Percentiles rank a stretch among this genome's conserved stretches.
phyloP scores from a whole-genome alignment of 2,113 vertebrate species.

The Sylvietta virens region DNA sequence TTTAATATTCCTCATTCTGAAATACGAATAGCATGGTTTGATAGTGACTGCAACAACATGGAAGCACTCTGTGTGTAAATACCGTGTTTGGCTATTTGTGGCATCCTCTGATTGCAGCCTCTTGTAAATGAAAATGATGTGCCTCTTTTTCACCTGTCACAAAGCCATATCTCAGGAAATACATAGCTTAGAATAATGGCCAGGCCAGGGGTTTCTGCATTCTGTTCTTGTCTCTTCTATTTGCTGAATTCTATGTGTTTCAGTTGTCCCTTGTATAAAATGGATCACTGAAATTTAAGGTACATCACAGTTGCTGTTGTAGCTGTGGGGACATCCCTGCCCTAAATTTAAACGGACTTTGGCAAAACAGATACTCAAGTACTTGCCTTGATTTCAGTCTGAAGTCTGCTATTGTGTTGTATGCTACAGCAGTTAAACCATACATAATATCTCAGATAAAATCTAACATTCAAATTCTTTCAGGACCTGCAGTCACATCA shows the following conservation, averaged over 20 bases:
- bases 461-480: not conserved
- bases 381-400: not conserved
- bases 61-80: not conserved
- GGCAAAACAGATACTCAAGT: not conserved
- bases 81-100: accelerated
- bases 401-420: not conserved
- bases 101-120: not conserved
- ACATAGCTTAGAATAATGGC: not conserved
- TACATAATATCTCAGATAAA: not conserved
- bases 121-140: not conserved
- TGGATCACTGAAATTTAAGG: not conserved
- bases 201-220: not conserved
- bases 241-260: not conserved
- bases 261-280: not conserved
- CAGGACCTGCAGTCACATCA: not conserved
- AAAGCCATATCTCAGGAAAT: not conserved
- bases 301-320: not conserved
- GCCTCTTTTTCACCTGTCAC: not conserved
- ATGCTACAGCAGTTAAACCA: not conserved
- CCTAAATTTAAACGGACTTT: not conserved
- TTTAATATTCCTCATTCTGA: not conserved
- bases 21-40: not conserved
- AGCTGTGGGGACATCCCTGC: not conserved
- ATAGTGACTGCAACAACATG: not conserved
- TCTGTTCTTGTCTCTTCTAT: not conserved